Evolutionary conservation across 2,797 vertebrate genomes (phyloP).

Genomic region (Malurus leucopterus): DNA sequence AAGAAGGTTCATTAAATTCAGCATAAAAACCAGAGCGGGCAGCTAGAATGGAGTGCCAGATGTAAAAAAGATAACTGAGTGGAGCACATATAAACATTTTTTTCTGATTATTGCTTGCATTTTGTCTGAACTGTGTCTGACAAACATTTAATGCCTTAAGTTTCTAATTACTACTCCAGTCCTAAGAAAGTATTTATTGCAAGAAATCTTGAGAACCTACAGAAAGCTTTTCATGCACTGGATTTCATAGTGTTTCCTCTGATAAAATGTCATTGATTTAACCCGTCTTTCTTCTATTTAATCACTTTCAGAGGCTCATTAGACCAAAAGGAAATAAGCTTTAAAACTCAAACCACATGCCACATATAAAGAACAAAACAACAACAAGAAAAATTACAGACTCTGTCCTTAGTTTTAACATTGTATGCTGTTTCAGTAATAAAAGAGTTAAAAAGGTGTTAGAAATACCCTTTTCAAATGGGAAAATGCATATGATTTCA

Average conservation of each 20-base stretch:
- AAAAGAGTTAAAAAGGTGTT: slow-evolving; percentile 10
- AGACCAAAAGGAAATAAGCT: slow-evolving; percentile 57
- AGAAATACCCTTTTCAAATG: slow-evolving; percentile 23
- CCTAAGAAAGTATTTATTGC: background rate
- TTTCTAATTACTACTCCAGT: background rate
- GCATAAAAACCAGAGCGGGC: background rate
- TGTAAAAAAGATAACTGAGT: background rate
- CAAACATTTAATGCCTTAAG: background rate
- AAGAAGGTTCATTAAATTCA: background rate
- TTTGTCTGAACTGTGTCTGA: background rate
- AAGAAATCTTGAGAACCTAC: background rate
- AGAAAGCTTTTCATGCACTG: background rate
- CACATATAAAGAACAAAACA: slow-evolving; percentile 19
- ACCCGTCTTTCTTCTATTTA: slow-evolving; percentile 56
- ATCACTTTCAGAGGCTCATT: slow-evolving; percentile 65
- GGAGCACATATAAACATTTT: background rate
- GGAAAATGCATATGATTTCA: slow-evolving; percentile 7
- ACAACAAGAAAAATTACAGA: background rate
- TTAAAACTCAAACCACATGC: slow-evolving; percentile 68
- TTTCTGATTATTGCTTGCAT: background rate
- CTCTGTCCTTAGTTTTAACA: slow-evolving; percentile 1
- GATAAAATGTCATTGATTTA: slow-evolving; percentile 54
- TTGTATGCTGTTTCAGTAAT: background rate
- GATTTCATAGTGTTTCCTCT: slow-evolving; percentile 38
- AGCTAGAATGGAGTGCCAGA: background rate